Conservation (phyloP, 2,797 vertebrate species). For the Bradypus variegatus region DNA sequence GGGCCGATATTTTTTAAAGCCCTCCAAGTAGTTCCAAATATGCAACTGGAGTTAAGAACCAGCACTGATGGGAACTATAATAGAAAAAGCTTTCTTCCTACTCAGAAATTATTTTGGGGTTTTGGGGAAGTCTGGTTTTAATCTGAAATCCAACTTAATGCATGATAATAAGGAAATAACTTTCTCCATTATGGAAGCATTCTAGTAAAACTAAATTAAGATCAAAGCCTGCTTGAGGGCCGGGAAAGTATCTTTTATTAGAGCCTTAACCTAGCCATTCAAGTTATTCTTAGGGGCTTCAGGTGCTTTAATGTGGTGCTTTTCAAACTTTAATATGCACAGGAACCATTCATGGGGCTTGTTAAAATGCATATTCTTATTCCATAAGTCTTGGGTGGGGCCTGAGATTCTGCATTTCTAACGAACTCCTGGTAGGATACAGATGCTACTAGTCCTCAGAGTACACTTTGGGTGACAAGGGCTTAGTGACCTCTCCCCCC, state of each 20-base stretch:
- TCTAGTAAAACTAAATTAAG: conserved; percentile 20
- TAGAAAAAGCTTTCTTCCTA: neutral
- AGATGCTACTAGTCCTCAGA: neutral
- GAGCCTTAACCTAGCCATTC: neutral
- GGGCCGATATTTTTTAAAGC: neutral
- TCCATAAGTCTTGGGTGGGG: neutral
- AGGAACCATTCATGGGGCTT: neutral
- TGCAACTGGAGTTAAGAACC: neutral
- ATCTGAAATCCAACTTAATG: conserved; percentile 21
- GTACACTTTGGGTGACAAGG: neutral
- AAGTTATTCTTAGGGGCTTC: neutral
- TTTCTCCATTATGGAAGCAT: neutral
- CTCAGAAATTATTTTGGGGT: neutral
- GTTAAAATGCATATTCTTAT: neutral
- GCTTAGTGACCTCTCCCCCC: neutral
- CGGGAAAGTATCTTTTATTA: conserved; percentile 1
- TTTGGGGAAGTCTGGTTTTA: neutral
- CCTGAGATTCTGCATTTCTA: neutral
- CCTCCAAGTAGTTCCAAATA: neutral
- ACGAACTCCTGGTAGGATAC: neutral
- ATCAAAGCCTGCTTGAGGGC: neutral
- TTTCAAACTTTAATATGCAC: neutral
- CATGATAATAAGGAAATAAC: neutral
- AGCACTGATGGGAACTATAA: neutral
- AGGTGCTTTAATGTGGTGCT: neutral